These are phyloP conservation scores for Apotomis capreana DNA, from an alignment of 2,888 invertebrate genomes.

Conservation along the genomic window DNA sequence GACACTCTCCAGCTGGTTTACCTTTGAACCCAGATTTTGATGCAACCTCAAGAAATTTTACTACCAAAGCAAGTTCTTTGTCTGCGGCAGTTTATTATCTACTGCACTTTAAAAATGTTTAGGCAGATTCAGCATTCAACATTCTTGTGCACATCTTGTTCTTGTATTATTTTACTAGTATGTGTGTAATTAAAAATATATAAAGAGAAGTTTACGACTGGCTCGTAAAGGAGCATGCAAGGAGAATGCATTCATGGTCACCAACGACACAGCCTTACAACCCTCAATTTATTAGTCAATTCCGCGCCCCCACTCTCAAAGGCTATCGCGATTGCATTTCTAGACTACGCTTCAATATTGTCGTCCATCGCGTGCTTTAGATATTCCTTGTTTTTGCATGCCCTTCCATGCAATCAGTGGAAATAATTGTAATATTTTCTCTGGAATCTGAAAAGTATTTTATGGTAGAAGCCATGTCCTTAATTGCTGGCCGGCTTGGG, in stretches of 20 bases:
- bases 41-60: slow-evolving; percentile 31
- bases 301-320: slow-evolving; percentile 39
- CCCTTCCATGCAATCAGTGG: slow-evolving; percentile 29
- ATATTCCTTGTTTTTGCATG: slow-evolving; percentile 27
- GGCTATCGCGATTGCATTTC: slow-evolving; percentile 41
- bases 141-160: background rate
- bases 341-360: slow-evolving; percentile 34
- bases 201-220: background rate
- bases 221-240: background rate
- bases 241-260: background rate
- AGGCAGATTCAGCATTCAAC: background rate
- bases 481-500: slow-evolving; percentile 58
- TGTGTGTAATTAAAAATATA: background rate
- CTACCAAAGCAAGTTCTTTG: slow-evolving; percentile 38
- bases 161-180: background rate
- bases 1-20: slow-evolving; percentile 38
- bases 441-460: slow-evolving; percentile 20
- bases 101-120: slow-evolving; percentile 5
- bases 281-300: slow-evolving; percentile 43
- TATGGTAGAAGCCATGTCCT: slow-evolving; percentile 45
- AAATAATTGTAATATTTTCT: slow-evolving; percentile 28
- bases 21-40: slow-evolving; percentile 37
- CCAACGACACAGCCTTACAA: slow-evolving; percentile 30
- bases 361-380: slow-evolving; percentile 31
- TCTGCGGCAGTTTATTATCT: slow-evolving; percentile 26